A percentile compares a stretch with the other conserved stretches of the same genome.
These are phyloP conservation scores for Gonioctena quinquepunctata DNA, from an alignment of 1,140 invertebrate genomes.

Conservation along the genomic window DNA sequence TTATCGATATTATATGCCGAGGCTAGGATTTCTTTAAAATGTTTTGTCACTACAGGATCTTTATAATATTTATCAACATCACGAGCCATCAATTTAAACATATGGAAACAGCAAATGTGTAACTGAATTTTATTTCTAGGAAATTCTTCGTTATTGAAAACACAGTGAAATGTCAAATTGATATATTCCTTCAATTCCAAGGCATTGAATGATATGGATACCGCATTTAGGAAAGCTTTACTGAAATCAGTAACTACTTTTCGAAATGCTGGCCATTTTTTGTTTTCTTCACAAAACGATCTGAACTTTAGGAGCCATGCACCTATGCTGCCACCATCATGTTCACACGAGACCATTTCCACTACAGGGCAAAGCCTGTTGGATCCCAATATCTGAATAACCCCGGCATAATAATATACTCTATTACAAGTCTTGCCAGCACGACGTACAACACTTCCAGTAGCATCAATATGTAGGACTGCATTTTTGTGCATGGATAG, in stretches of 20 bases:
- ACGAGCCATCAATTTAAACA: conserved; percentile 1
- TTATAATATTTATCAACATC: conserved; percentile 5
- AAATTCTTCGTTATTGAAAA: background rate
- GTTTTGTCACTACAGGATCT: background rate
- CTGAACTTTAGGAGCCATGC: background rate
- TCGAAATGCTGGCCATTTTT: background rate
- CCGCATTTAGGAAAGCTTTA: background rate
- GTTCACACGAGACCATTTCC: background rate
- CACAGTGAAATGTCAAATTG: background rate
- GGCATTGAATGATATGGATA: background rate
- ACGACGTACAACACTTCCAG: background rate
- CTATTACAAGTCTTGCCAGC: background rate
- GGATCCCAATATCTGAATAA: background rate
- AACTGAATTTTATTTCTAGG: background rate
- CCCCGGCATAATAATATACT: conserved; percentile 13
- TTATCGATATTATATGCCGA: background rate
- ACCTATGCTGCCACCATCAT: conserved; percentile 4
- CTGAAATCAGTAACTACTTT: background rate
- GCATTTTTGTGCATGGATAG: background rate
- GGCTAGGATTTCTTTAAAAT: conserved; percentile 10
- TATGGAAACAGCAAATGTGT: conserved; percentile 1
- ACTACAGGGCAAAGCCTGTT: background rate
- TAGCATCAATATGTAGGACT: conserved; percentile 14
- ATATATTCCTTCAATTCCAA: background rate
- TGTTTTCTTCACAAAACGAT: background rate